Evolutionary conservation across 2,797 vertebrate genomes (phyloP).

Genomic region (Paramormyrops hopkinsi): DNA sequence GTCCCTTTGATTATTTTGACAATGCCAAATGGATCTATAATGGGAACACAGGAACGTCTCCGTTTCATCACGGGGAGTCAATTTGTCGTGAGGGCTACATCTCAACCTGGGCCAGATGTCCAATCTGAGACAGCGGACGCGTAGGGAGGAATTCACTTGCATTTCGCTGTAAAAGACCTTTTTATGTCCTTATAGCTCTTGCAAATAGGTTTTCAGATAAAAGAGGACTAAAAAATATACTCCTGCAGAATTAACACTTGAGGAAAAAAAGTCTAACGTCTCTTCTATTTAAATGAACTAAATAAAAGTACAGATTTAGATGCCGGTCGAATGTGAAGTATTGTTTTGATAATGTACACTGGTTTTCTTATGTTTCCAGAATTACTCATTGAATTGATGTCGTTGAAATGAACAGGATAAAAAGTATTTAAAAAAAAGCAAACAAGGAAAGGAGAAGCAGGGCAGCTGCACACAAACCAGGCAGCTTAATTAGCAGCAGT

Average conservation of each 20-base stretch:
- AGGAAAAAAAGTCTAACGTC: background rate
- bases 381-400: background rate
- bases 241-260: background rate
- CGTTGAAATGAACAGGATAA: background rate
- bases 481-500: background rate
- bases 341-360: background rate
- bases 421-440: background rate
- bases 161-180: background rate
- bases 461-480: background rate
- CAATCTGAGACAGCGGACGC: background rate
- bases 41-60: slow-evolving; percentile 39
- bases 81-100: background rate
- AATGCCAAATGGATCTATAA: slow-evolving; percentile 61
- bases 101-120: background rate
- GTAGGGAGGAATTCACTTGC: background rate
- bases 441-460: background rate
- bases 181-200: background rate
- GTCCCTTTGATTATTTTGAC: slow-evolving; percentile 61
- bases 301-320: background rate
- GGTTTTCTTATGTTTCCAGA: background rate
- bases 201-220: background rate
- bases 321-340: background rate
- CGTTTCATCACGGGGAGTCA: background rate
- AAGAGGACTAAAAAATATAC: background rate
- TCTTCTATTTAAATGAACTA: background rate